These are phyloP conservation scores for Drosophila seguyi DNA, from an alignment of 1,140 invertebrate genomes.

Conservation along the genomic window DNA sequence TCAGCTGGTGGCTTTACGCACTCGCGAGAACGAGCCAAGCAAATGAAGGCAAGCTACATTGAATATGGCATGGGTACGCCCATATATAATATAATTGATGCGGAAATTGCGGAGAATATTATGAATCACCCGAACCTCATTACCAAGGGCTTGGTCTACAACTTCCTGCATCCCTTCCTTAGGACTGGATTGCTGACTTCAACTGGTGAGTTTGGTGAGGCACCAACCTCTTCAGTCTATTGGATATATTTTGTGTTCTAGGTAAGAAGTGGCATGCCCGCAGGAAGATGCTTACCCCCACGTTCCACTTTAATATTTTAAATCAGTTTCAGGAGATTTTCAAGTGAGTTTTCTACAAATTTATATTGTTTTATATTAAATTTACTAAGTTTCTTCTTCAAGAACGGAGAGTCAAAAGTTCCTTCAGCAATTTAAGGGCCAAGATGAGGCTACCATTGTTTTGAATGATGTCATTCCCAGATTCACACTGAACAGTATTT, in stretches of 20 bases:
- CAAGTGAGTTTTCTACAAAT: conserved; percentile 85
- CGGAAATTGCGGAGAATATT: conserved; percentile 57
- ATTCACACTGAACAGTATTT: conserved; percentile 92
- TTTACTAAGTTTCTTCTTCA: conserved; percentile 84
- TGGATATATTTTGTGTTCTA: neutral
- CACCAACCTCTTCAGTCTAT: neutral
- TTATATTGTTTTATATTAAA: too few relatives aligned
- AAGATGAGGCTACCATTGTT: conserved; percentile 34
- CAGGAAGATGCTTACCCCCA: conserved; percentile 93
- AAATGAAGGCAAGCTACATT: conserved; percentile 57
- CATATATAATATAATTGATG: conserved; percentile 65
- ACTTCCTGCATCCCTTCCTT: conserved; percentile 89
- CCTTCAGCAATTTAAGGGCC: conserved; percentile 51
- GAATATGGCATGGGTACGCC: conserved; percentile 47
- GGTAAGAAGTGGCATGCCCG: conserved; percentile 91
- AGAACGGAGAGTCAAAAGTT: conserved; percentile 85
- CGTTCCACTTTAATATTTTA: conserved; percentile 95
- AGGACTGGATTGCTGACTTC: conserved; percentile 88
- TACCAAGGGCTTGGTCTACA: conserved; percentile 71
- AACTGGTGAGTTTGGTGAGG: conserved; percentile 83
- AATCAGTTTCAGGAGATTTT: conserved; percentile 91
- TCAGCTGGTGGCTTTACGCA: conserved; percentile 50
- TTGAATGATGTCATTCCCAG: conserved; percentile 86
- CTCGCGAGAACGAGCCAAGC: conserved; percentile 15
- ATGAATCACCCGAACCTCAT: conserved; percentile 63